Conservation (phyloP, 2,113 vertebrate species). For the Sisor rabdophorus region DNA sequence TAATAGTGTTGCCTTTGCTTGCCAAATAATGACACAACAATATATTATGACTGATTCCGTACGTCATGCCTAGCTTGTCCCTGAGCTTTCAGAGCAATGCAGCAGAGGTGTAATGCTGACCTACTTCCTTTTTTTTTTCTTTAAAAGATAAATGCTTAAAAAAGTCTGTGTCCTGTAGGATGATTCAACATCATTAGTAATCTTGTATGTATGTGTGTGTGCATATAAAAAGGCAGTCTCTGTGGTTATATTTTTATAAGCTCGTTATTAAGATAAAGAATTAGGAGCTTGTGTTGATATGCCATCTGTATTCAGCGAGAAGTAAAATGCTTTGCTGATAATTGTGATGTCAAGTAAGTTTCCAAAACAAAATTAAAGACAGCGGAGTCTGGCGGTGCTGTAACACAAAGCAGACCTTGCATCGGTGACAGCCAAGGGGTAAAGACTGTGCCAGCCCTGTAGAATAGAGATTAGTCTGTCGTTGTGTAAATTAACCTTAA, state of each 20-base stretch:
- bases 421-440: neutral
- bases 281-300: conserved; percentile 20
- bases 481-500: conserved; percentile 17
- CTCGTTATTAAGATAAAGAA: too few relatives aligned
- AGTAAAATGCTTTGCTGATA: conserved; percentile 40
- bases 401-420: conserved; percentile 31
- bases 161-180: conserved; percentile 2
- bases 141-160: conserved; percentile 6
- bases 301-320: neutral
- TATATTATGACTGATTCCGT: conserved; percentile 7
- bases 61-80: conserved; percentile 14
- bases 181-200: conserved; percentile 24
- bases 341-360: conserved; percentile 41
- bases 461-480: conserved; percentile 14
- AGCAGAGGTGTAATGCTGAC: conserved; percentile 42
- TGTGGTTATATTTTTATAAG: neutral
- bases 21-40: conserved; percentile 1
- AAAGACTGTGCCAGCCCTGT: conserved; percentile 5
- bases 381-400: conserved; percentile 22
- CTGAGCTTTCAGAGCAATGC: conserved; percentile 17
- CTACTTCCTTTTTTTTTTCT: conserved; percentile 33
- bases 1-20: neutral
- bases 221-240: neutral
- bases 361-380: conserved; percentile 48
- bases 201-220: neutral